Evolutionary conservation across 2,888 invertebrate species (phyloP).

Genomic region (Agonopterix heracliana): DNA sequence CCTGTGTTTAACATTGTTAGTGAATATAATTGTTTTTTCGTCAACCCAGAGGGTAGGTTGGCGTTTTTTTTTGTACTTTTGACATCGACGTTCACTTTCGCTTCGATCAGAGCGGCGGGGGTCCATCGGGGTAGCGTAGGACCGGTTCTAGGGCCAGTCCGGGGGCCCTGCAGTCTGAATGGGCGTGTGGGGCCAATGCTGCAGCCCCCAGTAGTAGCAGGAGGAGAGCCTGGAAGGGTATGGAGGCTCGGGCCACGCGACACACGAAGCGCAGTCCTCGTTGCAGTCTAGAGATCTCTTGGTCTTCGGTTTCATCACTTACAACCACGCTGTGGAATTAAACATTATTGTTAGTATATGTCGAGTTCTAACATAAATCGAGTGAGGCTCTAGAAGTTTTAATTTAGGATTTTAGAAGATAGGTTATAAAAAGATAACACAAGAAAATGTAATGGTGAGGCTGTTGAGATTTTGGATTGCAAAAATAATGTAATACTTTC

Average conservation of each 20-base stretch:
- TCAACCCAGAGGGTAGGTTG: conserved; percentile 15
- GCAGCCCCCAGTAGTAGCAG: conserved; percentile 94
- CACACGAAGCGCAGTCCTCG: conserved; percentile 90
- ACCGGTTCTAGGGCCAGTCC: conserved; percentile 91
- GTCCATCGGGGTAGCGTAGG: conserved; percentile 93
- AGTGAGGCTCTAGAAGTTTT: too few species aligned
- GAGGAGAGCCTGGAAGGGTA: conserved; percentile 96
- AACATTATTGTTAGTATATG: neutral
- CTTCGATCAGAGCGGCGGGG: conserved; percentile 87
- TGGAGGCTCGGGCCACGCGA: conserved; percentile 92
- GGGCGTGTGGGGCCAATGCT: conserved; percentile 91
- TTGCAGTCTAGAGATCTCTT: conserved; percentile 59
- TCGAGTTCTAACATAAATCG: neutral
- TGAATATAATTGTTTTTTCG: conserved; percentile 2
- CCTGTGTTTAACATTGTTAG: neutral
- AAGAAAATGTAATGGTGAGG: too few species aligned
- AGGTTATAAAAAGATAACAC: too few species aligned
- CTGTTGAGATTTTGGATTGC: too few species aligned
- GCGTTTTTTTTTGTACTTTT: conserved; percentile 3
- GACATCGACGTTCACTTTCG: conserved; percentile 20
- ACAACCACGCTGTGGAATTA: conserved; percentile 37
- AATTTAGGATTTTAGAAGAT: too few species aligned
- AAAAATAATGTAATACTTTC: too few species aligned
- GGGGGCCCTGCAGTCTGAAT: conserved; percentile 88
- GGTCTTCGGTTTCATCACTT: conserved; percentile 42